phyloP scores from a whole-genome alignment of 2,888 invertebrate species.

The Pseudococcus viburni region DNA sequence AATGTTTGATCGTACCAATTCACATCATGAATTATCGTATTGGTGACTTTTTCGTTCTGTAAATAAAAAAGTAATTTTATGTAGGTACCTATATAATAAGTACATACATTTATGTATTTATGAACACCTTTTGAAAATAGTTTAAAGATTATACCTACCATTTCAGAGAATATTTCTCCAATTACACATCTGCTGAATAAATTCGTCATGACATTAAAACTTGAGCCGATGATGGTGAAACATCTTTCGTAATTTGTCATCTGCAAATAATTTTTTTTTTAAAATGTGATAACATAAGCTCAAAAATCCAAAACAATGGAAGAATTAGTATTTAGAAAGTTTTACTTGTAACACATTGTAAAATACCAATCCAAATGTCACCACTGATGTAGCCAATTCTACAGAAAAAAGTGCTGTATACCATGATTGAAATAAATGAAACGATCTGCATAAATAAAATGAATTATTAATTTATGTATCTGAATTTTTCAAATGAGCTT shows the following conservation, averaged over 20 bases:
- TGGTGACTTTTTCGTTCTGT: conserved; percentile 22
- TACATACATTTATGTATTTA: background rate
- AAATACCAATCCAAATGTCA: conserved; percentile 53
- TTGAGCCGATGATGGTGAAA: conserved; percentile 24
- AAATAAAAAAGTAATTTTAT: conserved; percentile 7
- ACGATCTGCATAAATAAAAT: conserved; percentile 8
- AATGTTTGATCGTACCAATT: conserved; percentile 45
- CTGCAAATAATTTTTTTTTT: background rate
- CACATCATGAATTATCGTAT: conserved; percentile 48
- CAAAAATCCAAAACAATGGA: background rate
- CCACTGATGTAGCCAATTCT: conserved; percentile 15
- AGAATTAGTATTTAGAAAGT: background rate
- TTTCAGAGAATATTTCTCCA: conserved; percentile 53
- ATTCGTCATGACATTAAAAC: conserved; percentile 42
- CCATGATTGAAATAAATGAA: conserved; percentile 48
- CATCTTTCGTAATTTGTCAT: conserved; percentile 47
- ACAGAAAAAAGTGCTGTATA: conserved; percentile 17
- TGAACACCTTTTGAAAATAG: background rate
- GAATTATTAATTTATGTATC: background rate
- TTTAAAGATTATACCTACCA: conserved; percentile 29
- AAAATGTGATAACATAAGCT: background rate
- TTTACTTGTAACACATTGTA: conserved; percentile 58
- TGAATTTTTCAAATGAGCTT: no score
- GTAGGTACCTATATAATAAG: background rate
- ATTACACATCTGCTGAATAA: conserved; percentile 51